phyloP scores from a whole-genome alignment of 2,113 vertebrate species.

The Poecilia latipinna region DNA sequence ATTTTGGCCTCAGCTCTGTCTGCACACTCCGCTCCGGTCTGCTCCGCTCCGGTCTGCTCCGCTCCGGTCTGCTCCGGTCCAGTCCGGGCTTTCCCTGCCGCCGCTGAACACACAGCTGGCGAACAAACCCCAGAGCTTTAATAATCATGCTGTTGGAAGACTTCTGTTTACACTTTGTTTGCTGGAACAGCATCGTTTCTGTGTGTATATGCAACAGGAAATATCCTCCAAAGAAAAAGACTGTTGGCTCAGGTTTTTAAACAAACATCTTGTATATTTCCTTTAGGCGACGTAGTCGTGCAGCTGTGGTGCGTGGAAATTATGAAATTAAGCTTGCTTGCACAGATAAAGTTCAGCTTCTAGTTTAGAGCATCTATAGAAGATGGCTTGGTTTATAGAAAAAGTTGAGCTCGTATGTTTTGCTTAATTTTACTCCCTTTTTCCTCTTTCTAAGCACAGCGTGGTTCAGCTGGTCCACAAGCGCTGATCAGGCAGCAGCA shows the following conservation, averaged over 20 bases:
- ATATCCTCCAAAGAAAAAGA: slow-evolving; percentile 10
- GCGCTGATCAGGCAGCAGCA: too few relatives aligned
- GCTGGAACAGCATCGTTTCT: not conserved
- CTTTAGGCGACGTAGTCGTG: not conserved
- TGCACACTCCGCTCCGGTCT: slow-evolving; percentile 25
- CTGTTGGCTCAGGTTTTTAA: slow-evolving; percentile 41
- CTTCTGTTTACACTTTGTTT: not conserved
- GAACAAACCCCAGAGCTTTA: not conserved
- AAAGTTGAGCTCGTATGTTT: not conserved
- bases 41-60: slow-evolving; percentile 14
- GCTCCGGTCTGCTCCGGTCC: slow-evolving; percentile 28
- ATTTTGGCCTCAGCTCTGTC: not conserved
- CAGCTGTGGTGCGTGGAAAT: too few relatives aligned
- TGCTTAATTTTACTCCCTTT: too few relatives aligned
- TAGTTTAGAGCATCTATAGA: not conserved
- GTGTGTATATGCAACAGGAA: not conserved
- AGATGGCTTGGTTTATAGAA: slow-evolving; percentile 7
- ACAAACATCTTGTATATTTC: not conserved
- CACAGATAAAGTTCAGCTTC: too few relatives aligned
- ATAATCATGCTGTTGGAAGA: slow-evolving; percentile 8
- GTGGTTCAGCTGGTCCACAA: not conserved
- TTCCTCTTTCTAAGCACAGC: too few relatives aligned
- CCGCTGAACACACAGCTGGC: too few relatives aligned
- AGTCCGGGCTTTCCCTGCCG: too few relatives aligned
- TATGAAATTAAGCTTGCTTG: too few relatives aligned